A percentile compares a stretch with the other conserved stretches of the same genome.
Evolutionary conservation across 2,888 invertebrate genomes (phyloP).

Genomic region (Oligia strigilis): DNA sequence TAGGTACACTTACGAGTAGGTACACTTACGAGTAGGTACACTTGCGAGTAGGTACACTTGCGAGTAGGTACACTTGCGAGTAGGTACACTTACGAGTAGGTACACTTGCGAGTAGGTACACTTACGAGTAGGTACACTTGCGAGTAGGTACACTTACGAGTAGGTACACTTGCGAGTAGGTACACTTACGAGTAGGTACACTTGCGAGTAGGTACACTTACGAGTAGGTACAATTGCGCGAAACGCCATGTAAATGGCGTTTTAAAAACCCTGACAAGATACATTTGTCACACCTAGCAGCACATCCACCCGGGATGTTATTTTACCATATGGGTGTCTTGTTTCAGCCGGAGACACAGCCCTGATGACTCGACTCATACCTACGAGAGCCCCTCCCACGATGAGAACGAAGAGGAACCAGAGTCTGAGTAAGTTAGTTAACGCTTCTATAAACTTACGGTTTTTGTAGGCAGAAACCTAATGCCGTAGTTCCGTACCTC

Average conservation of each 20-base stretch:
- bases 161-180: background rate
- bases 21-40: too few species aligned
- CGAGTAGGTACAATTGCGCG: background rate
- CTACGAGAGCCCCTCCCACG: conserved; percentile 20
- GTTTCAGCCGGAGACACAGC: conserved; percentile 9
- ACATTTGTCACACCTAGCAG: background rate
- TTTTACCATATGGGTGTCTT: background rate
- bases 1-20: too few species aligned
- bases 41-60: too few species aligned
- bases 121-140: too few species aligned
- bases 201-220: too few species aligned
- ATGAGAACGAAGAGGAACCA: conserved; percentile 13
- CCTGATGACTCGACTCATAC: background rate
- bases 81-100: too few species aligned
- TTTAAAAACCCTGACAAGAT: background rate
- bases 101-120: too few species aligned
- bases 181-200: too few species aligned
- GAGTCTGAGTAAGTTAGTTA: conserved; percentile 35
- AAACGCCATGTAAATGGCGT: background rate
- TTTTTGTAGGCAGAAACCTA: background rate
- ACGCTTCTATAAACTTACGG: background rate
- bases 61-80: too few species aligned
- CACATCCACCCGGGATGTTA: background rate
- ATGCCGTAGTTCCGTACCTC: background rate
- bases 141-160: too few species aligned